Conservation (phyloP, 2,113 vertebrate species). For the Chionodraco myersi region DNA sequence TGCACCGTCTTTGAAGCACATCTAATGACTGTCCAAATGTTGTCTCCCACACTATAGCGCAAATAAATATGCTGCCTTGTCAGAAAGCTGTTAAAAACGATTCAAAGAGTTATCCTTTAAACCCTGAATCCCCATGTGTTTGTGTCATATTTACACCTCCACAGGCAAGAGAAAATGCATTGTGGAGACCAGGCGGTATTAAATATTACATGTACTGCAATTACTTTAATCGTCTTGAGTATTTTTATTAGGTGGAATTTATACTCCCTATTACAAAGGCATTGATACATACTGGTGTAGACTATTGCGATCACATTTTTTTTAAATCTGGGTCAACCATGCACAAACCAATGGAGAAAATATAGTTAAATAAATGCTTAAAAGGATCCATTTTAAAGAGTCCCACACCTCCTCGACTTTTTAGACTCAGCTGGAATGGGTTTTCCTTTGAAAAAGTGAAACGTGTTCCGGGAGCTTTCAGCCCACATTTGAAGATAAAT, state of each 20-base stretch:
- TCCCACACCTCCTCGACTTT: too few species aligned
- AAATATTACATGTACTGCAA: neutral
- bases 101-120: conserved; percentile 25
- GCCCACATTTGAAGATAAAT: neutral
- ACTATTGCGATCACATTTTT: neutral
- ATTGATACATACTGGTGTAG: neutral
- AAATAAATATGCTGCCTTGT: conserved; percentile 39
- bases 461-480: neutral
- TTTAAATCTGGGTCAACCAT: conserved; percentile 4
- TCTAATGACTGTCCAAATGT: conserved; percentile 46
- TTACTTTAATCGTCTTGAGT: neutral
- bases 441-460: neutral
- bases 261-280: neutral
- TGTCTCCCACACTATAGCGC: conserved; percentile 9
- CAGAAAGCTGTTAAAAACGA: conserved; percentile 29
- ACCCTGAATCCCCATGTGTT: neutral
- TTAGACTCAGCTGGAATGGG: neutral
- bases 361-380: neutral
- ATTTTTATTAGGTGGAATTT: neutral
- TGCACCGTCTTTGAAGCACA: conserved; percentile 37
- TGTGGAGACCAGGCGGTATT: neutral
- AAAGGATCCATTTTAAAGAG: neutral
- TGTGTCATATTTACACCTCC: conserved; percentile 10
- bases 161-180: neutral
- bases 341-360: conserved; percentile 1